A percentile compares a stretch with the other conserved stretches of the same genome.
phyloP scores from a whole-genome alignment of 2,113 vertebrate species.

The Smithornis capensis region DNA sequence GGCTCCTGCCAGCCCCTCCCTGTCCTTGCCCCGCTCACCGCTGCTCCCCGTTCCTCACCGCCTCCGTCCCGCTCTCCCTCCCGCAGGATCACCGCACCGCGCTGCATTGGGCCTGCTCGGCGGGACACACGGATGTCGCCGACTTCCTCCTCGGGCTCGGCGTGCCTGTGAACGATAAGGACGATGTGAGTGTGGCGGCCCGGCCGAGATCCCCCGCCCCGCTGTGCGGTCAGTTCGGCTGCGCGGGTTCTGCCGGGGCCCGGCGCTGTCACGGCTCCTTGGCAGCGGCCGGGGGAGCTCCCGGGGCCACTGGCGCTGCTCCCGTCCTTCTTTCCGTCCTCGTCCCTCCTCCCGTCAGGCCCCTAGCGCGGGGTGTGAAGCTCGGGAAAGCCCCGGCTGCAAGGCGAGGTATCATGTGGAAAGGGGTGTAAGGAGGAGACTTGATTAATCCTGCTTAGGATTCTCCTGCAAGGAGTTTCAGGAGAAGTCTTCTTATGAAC shows the following conservation, averaged over 20 bases:
- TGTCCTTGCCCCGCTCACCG: not conserved
- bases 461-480: not conserved
- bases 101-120: slow-evolving; percentile 96
- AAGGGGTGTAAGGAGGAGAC: not conserved
- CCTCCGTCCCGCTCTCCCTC: not conserved
- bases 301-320: not conserved
- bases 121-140: slow-evolving; percentile 86
- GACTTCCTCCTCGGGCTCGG: slow-evolving; percentile 85
- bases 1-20: not conserved
- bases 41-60: not conserved
- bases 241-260: not conserved
- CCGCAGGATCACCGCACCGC: slow-evolving; percentile 86
- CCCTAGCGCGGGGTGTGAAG: rapidly evolving
- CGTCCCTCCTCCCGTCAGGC: rapidly evolving
- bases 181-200: slow-evolving; percentile 83
- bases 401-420: not conserved
- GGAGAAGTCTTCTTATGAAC: not conserved
- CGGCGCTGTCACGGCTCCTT: rapidly evolving
- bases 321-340: no score
- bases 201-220: rapidly evolving
- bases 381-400: rapidly evolving
- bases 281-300: not conserved
- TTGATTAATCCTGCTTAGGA: not conserved
- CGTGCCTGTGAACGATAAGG: slow-evolving; percentile 86
- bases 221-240: not conserved